These are phyloP conservation scores for Limenitis camilla DNA, from an alignment of 2,888 invertebrate genomes.

Conservation along the genomic window DNA sequence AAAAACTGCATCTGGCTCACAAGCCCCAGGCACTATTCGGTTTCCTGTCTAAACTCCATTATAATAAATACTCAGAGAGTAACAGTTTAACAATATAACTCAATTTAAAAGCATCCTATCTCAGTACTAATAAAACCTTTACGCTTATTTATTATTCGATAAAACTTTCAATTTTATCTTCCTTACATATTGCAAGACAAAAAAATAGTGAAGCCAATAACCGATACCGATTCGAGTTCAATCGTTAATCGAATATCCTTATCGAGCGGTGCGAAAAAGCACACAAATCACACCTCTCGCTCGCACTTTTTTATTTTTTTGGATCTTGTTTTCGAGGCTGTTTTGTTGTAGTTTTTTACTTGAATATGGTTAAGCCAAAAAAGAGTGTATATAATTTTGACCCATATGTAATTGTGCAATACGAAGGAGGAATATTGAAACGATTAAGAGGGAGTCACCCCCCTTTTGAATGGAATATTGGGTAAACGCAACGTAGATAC, in stretches of 20 bases:
- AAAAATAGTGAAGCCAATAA: slow-evolving; percentile 28
- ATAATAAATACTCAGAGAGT: too few species aligned
- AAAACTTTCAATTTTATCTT: slow-evolving; percentile 10
- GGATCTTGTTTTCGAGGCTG: slow-evolving; percentile 34
- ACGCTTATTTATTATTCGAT: slow-evolving; percentile 6
- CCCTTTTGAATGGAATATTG: too few species aligned
- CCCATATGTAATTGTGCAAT: too few species aligned
- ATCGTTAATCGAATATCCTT: slow-evolving; percentile 54
- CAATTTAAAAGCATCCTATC: neutral
- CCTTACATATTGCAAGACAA: slow-evolving; percentile 12
- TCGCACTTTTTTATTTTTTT: slow-evolving; percentile 40
- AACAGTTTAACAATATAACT: neutral
- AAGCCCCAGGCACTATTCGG: too few species aligned
- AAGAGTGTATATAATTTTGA: too few species aligned
- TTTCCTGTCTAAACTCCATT: too few species aligned
- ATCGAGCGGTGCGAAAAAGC: slow-evolving; percentile 60
- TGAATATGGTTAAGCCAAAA: slow-evolving; percentile 7
- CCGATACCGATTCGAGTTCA: slow-evolving; percentile 49
- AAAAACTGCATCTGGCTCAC: too few species aligned
- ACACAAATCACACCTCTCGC: slow-evolving; percentile 61
- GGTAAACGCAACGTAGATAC: too few species aligned
- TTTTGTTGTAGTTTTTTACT: slow-evolving; percentile 38
- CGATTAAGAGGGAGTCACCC: too few species aligned
- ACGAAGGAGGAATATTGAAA: too few species aligned
- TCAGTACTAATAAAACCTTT: slow-evolving; percentile 4